Conservation (phyloP, 2,113 vertebrate genomes). For the Cynopterus brachyotis region DNA sequence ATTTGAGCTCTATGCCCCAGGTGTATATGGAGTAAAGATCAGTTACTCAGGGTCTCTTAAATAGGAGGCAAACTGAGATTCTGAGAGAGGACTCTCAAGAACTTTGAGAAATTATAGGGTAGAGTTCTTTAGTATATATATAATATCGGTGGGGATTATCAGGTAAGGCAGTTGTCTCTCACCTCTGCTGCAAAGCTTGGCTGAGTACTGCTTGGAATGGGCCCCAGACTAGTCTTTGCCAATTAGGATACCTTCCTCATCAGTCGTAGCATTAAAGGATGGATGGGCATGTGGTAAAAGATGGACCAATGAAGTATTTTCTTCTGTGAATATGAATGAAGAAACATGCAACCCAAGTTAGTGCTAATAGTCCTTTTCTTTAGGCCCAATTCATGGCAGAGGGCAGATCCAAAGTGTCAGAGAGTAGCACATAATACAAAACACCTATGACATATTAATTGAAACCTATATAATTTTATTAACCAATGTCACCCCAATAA, state of each 20-base stretch:
- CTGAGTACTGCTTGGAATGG: not conserved
- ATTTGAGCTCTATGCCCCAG: not conserved
- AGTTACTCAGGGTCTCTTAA: not conserved
- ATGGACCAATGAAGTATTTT: not conserved
- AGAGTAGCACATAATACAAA: not conserved
- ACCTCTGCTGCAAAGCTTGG: not conserved
- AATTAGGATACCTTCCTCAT: not conserved
- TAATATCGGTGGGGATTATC: not conserved
- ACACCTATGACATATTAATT: no score
- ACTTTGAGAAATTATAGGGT: not conserved
- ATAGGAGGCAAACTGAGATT: not conserved
- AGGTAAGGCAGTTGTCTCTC: not conserved
- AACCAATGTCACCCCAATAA: no score
- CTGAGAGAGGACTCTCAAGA: not conserved
- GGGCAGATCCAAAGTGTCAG: not conserved
- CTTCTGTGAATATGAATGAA: not conserved
- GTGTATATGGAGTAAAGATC: not conserved
- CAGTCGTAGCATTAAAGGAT: not conserved
- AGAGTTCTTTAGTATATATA: not conserved
- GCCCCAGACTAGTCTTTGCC: not conserved
- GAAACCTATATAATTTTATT: no score
- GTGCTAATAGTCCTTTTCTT: not conserved
- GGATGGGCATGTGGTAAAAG: not conserved
- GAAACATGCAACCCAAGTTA: not conserved
- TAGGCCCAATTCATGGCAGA: not conserved